Conservation (phyloP, 2,888 invertebrate genomes). For the Parapristionchus giblindavisi region DNA sequence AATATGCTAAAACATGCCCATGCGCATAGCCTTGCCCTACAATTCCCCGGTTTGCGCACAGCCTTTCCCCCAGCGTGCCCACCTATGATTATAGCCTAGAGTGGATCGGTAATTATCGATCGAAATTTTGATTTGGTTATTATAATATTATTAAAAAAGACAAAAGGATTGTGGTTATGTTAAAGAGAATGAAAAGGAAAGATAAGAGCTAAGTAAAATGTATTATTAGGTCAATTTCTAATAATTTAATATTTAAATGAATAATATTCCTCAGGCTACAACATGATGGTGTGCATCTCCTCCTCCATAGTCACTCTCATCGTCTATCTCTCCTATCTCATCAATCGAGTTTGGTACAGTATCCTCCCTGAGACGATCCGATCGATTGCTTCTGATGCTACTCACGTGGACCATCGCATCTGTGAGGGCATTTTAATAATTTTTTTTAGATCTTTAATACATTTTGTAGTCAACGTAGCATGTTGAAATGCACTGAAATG, state of each 20-base stretch:
- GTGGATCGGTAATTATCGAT: too few species aligned
- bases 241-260: background rate
- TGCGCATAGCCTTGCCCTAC: too few species aligned
- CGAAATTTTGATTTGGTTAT: too few species aligned
- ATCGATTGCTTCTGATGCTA: conserved; percentile 28
- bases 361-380: background rate
- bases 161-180: too few species aligned
- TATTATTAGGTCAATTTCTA: too few species aligned
- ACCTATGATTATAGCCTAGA: too few species aligned
- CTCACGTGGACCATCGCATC: conserved; percentile 73
- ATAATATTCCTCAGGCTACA: conserved; percentile 10
- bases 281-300: conserved; percentile 34
- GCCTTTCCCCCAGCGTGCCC: too few species aligned
- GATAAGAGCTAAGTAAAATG: too few species aligned
- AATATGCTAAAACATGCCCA: too few species aligned
- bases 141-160: too few species aligned
- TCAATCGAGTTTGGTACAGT: conserved; percentile 6
- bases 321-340: conserved; percentile 21
- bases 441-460: background rate
- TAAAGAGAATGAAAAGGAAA: too few species aligned
- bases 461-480: background rate
- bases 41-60: too few species aligned
- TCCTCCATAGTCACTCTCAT: background rate
- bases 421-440: conserved; percentile 1
- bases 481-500: background rate